Base-by-base conservation (phyloP, 2,888 invertebrate genomes). In the Sinohyriopsis cumingii region DNA sequence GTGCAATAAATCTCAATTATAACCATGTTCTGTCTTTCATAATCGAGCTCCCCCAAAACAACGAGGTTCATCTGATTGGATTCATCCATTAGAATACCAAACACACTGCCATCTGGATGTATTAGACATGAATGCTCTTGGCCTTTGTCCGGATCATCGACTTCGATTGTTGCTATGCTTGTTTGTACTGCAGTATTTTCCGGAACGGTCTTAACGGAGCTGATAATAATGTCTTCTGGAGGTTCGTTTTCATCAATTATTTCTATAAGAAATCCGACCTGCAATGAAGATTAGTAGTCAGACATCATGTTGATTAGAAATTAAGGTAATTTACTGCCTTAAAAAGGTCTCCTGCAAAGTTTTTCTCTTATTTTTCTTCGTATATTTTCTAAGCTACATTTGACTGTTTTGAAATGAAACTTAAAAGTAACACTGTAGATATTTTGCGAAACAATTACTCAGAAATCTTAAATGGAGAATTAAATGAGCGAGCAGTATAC, bases 181-280 rank as follows among this genome's bases (percentile, higher is more conserved):
- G 75, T 66, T 6, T 66, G 69, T 18, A 64, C 28, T 15, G 57
- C 45, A 20, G 76, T 60, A 70, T 78, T 70, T 65, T 83, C 83
- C 3, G 73, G 65, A 7, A 82, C 57, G 0, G 68, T 45, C 9
- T 61, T 25, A 12, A 78, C 28, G 6, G 63, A 61, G 2, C 33
- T 63, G 28, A 75, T 59, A 12, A 78, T 65, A 20, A 84, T 81
- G 20, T 73, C 76, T n/a, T 64, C 66, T 5, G 82, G 82, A 24
- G 81, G 74, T 28, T 84, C 84, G 56, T 84, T 82, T 5, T 69
- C 69, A 68, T 84, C 78, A 19, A 65, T 68, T 5, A 84, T 73
- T n/a, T 64, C 62, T 9, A 84, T 73, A 12, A 71, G 73, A 60
- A 84, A 80, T 22, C 75, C 73, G 56, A 65, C 69, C 81, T 81